Evolutionary conservation across 1,140 invertebrate genomes (phyloP).

Genomic region (Temnothorax nylanderi): DNA sequence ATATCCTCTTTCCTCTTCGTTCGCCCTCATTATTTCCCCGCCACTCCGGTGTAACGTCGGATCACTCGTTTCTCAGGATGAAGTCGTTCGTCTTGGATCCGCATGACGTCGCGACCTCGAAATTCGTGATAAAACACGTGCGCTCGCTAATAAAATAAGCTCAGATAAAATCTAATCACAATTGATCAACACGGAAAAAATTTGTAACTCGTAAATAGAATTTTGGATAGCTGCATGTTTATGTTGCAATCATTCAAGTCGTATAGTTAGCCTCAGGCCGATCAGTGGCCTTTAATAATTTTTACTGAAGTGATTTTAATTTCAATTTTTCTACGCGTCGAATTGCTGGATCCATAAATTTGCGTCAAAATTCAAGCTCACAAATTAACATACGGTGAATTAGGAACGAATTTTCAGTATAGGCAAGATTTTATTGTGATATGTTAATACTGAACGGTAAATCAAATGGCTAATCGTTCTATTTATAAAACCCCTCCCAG

Average conservation of each 20-base stretch:
- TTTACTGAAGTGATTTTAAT: neutral
- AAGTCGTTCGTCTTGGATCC: slow-evolving; percentile 53
- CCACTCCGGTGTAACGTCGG: neutral
- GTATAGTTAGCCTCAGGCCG: neutral
- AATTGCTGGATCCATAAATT: neutral
- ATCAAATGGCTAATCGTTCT: slow-evolving; percentile 71
- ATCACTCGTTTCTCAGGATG: slow-evolving; percentile 46
- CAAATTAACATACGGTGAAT: neutral
- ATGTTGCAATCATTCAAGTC: neutral
- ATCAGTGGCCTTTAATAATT: neutral
- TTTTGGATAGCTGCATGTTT: neutral
- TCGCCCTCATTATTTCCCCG: slow-evolving; percentile 50
- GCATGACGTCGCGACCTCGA: slow-evolving; percentile 29
- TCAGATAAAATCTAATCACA: neutral
- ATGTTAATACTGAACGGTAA: slow-evolving; percentile 56
- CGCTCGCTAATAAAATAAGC: slow-evolving; percentile 1
- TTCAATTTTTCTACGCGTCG: neutral
- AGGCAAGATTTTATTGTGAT: neutral
- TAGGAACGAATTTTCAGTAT: neutral
- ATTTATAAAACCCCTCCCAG: slow-evolving; percentile 60
- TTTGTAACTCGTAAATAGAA: neutral
- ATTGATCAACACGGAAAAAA: neutral
- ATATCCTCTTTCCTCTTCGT: slow-evolving; percentile 31
- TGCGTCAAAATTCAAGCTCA: neutral
- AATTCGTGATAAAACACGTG: slow-evolving; percentile 18